Evolutionary conservation across 1,140 invertebrate genomes (phyloP), one percentile per base, ranked within the genome.

Genomic region (Trichonephila clavipes): DNA sequence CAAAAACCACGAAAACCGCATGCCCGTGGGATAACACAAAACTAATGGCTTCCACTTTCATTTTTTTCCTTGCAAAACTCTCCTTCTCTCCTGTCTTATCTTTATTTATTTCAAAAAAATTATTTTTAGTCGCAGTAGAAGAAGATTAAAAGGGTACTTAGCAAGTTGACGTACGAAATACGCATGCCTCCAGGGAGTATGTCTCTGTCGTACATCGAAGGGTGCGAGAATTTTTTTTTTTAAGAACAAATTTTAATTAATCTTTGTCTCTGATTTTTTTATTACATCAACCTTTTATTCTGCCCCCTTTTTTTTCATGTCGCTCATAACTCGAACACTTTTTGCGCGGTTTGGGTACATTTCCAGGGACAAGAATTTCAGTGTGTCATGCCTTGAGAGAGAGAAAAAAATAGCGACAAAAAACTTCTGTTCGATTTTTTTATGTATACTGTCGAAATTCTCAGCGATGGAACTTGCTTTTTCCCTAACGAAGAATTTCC

Each of bases 191-290:
- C 8, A 66, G 81, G 90, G 81, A 51, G 69, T 51, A 21, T 91
- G 72, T 51, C 28, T 91, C 40, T 64, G 24, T 6, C n/a, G 85
- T 19, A 62, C 0, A 51, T 19, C 28, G 21, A 61, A 77, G 61
- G 44, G 64, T 89, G 64, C 24, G 16, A 19, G 66, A 18, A 59
- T 90, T 90, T 89, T 88, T 88, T 88, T 72, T 72, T 69, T 28
- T 18, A 14, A 21, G n/a, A 88, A 77, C 51, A 59, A 92, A 92
- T 92, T 92, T 92, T 92, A 92, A 92, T 92, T 92, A 92, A 92
- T 92, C 90, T 85, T 62, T 92, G 77, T 92, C 82, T 69, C 24
- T 18, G 16, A 24, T 24, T 77, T 82, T 40, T 34, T 83, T 83
- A 21, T 51, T 69, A 24, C n/a, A 69, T 59, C 21, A 59, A 21